Percentiles rank a stretch among this genome's conserved stretches.
phyloP scores from a whole-genome alignment of 2,113 vertebrate species.

The Corapipo altera region DNA sequence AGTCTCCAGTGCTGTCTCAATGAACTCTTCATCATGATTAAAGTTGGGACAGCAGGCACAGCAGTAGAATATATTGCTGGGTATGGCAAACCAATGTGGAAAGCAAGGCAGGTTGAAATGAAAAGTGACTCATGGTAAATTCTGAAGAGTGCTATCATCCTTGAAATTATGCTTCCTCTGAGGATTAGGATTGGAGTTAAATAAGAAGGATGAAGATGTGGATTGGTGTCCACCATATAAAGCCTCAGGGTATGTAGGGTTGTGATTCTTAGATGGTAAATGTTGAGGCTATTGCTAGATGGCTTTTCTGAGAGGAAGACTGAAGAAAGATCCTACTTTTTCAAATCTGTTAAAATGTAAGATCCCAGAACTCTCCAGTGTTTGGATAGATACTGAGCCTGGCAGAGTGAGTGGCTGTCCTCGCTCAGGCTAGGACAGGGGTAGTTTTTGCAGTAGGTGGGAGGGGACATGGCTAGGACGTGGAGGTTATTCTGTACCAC shows the following conservation, averaged over 20 bases:
- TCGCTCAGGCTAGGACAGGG: not conserved
- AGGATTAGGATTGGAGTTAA: not conserved
- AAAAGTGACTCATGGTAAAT: not conserved
- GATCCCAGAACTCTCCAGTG: not conserved
- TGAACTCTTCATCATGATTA: not conserved
- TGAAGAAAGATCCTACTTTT: not conserved
- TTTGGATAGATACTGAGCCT: not conserved
- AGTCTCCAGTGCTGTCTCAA: not conserved
- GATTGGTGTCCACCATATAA: not conserved
- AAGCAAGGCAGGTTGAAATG: not conserved
- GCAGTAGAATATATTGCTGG: not conserved
- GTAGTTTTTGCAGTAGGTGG: not conserved
- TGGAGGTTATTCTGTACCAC: not conserved
- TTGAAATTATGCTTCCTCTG: not conserved
- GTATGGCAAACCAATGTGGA: not conserved
- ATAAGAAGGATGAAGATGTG: not conserved
- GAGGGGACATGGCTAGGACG: not conserved
- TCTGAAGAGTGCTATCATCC: not conserved
- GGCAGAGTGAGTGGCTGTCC: not conserved
- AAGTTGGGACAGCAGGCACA: not conserved
- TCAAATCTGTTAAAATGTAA: not conserved
- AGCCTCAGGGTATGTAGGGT: not conserved
- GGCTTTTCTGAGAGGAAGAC: not conserved
- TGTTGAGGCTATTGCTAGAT: not conserved
- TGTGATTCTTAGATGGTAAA: not conserved